A percentile compares a stretch with the other conserved stretches of the same genome.
These are phyloP conservation scores for Eledone cirrhosa DNA, from an alignment of 2,888 invertebrate species.

Conservation along the genomic window DNA sequence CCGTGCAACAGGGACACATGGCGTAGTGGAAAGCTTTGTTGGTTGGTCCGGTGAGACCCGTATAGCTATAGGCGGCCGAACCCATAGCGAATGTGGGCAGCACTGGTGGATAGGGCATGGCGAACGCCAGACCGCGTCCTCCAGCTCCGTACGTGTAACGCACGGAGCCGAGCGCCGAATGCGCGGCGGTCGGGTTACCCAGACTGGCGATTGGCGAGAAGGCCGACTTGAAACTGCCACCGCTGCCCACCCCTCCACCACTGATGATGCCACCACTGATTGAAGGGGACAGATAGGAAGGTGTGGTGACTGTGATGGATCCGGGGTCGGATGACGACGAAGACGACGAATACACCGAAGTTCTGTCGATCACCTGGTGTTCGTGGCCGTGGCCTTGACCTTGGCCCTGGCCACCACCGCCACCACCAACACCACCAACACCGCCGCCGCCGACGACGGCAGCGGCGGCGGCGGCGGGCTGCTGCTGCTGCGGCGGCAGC, in stretches of 20 bases:
- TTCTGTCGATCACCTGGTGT: too few species aligned
- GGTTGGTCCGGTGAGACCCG: slow-evolving; percentile 42
- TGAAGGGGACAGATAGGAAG: slow-evolving; percentile 38
- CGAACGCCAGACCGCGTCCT: slow-evolving; percentile 49
- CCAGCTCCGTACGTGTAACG: slow-evolving; percentile 54
- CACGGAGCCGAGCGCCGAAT: slow-evolving; percentile 48
- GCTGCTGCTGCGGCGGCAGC: slow-evolving; percentile 30
- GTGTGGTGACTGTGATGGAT: slow-evolving; percentile 29
- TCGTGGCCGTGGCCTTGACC: slow-evolving; percentile 26
- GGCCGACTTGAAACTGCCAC: slow-evolving; percentile 63
- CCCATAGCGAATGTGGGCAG: slow-evolving; percentile 55
- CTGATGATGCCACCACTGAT: slow-evolving; percentile 40
- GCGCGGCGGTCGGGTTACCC: slow-evolving; percentile 42
- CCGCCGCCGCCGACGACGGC: too few species aligned
- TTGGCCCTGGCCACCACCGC: slow-evolving; percentile 28
- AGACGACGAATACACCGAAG: neutral
- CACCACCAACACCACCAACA: too few species aligned
- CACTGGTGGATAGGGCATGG: slow-evolving; percentile 57
- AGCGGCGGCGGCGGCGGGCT: slow-evolving; percentile 31
- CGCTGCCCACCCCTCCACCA: too few species aligned
- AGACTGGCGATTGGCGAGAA: slow-evolving; percentile 60
- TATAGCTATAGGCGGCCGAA: slow-evolving; percentile 47
- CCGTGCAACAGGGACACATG: slow-evolving; percentile 55
- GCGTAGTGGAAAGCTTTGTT: slow-evolving; percentile 49
- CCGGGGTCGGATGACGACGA: slow-evolving; percentile 17